Evolutionary conservation across 2,113 vertebrate genomes (phyloP), one percentile per base, ranked within the genome.

Genomic region (Coturnix japonica): DNA sequence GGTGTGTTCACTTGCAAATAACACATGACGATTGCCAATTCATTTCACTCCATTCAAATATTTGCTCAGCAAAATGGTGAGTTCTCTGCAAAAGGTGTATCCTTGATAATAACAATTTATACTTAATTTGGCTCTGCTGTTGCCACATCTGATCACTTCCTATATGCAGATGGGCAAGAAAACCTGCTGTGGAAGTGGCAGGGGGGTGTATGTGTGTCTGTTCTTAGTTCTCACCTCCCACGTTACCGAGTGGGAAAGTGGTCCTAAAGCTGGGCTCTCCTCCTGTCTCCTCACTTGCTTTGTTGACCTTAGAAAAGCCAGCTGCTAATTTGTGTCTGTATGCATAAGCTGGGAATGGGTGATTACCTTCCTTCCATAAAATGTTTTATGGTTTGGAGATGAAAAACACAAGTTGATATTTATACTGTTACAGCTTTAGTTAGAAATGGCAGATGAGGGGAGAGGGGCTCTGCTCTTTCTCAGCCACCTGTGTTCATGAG

Each of bases 1-100:
- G 81, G n/a, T 81, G 77, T 72, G 31, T 57, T 83, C 87, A 33
- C 79, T 82, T 89, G 44, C 59, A 88, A 82, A 73, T 47, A 80
- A 43, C 43, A 69, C 60, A 91, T 81, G 75, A 73, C 35, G 80
- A 66, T 92, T 88, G 76, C 83, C 72, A 86, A 30, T 57, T 70
- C 7, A 13, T 91, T 85, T 46, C 26, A 70, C 51, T 87, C 56
- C 44, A 39, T 33, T 85, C 79, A 28, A 65, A 78, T 67, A 81
- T 91, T 92, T 87, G 63, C 79, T 88, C 76, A 80, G 54, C 37
- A 81, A 82, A 83, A 17, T 4, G 3, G 16, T 9, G 69, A 46
- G 35, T 74, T 25, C 15, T 63, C 41, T 64, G 37, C 66, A 66
- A 86, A 89, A 95, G 83, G 81, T 70, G 69, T 61, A 91, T 82